Conservation (phyloP, 1,140 invertebrate genomes). For the Macrotrachela quadricornifera region DNA sequence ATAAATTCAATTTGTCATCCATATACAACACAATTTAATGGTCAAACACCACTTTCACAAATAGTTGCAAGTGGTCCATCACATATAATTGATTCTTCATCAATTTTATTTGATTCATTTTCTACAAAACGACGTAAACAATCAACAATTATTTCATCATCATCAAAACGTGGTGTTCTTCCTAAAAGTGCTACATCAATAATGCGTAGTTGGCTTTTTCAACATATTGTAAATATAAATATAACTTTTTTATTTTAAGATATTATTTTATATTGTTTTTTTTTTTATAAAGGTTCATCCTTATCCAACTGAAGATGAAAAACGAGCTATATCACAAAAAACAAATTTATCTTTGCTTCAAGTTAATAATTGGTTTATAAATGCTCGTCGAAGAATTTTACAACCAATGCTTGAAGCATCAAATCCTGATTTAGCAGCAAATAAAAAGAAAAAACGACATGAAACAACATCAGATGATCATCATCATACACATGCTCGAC, state of each 20-base stretch:
- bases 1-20: too few relatives aligned
- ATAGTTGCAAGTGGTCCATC: not conserved
- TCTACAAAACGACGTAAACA: too few relatives aligned
- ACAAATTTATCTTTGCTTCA: slow-evolving; percentile 54
- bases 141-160: not conserved
- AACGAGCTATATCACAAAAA: slow-evolving; percentile 53
- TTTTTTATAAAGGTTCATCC: slow-evolving; percentile 39
- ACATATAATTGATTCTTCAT: not conserved
- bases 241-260: too few relatives aligned
- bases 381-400: slow-evolving; percentile 67
- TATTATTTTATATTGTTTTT: too few relatives aligned
- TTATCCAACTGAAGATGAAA: slow-evolving; percentile 77
- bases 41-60: not conserved
- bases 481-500: too few relatives aligned
- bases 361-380: slow-evolving; percentile 54
- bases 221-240: slow-evolving; percentile 59
- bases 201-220: slow-evolving; percentile 75
- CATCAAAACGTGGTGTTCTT: slow-evolving; percentile 41
- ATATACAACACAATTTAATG: too few relatives aligned
- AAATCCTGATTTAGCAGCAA: slow-evolving; percentile 5
- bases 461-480: too few relatives aligned
- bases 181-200: slow-evolving; percentile 74
- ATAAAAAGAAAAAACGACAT: not conserved
- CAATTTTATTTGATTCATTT: not conserved
- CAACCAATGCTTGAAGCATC: slow-evolving; percentile 34